These are phyloP conservation scores for Orientallactaga sibirica DNA, from an alignment of 2,797 vertebrate genomes.

Conservation along the genomic window DNA sequence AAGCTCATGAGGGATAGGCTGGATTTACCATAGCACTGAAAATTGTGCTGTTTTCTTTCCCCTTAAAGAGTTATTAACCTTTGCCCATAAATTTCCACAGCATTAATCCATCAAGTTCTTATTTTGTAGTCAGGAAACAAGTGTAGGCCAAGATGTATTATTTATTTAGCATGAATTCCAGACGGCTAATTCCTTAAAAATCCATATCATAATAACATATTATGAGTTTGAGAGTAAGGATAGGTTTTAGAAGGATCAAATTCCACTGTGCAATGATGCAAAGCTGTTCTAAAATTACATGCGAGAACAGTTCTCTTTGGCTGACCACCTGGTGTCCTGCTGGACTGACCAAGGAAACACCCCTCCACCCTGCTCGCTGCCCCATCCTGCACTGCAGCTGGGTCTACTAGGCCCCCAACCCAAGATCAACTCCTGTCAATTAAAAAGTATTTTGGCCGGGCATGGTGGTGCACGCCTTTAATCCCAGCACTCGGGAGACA, in stretches of 20 bases:
- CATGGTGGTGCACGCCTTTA: too few relatives aligned
- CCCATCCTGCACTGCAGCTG: background rate
- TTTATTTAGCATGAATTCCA: constrained; percentile 58
- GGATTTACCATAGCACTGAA: background rate
- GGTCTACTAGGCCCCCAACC: background rate
- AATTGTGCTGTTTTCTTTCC: background rate
- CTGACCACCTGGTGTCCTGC: background rate
- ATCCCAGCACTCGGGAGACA: too few relatives aligned
- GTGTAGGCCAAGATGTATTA: constrained; percentile 50
- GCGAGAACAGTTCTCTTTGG: background rate
- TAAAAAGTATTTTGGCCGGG: background rate
- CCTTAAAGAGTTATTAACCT: background rate
- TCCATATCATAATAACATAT: background rate
- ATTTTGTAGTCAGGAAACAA: constrained; percentile 53
- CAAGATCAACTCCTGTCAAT: background rate
- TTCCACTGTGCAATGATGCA: constrained; percentile 43
- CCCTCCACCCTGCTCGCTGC: background rate
- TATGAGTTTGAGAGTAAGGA: constrained; percentile 5
- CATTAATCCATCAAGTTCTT: constrained; percentile 35
- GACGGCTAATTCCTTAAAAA: constrained; percentile 64
- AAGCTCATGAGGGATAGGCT: background rate
- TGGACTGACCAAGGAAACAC: background rate
- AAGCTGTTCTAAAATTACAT: constrained; percentile 31
- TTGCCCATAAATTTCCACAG: constrained; percentile 10
- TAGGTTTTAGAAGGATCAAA: constrained; percentile 30